Percentiles rank a stretch among this genome's conserved stretches.
These are phyloP conservation scores for Halocynthia aurantium DNA, from an alignment of 23 tunicate genomes.

Conservation along the genomic window DNA sequence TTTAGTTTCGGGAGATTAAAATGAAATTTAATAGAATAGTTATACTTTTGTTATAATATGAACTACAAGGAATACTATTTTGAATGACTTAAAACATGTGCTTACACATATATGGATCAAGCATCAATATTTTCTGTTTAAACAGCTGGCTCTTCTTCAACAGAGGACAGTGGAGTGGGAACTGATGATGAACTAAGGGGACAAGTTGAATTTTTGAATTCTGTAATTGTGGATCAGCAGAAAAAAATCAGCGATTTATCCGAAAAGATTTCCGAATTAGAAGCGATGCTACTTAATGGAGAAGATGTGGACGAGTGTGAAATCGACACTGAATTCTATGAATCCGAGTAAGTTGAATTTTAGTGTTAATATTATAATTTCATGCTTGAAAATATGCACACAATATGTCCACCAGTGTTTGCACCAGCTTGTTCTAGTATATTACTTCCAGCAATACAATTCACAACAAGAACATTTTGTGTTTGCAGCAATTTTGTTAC, in stretches of 20 bases:
- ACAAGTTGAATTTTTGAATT: conserved; percentile 75
- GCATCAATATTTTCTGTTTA: no score
- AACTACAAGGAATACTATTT: no score
- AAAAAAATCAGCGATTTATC: conserved; percentile 44
- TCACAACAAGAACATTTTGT: background rate
- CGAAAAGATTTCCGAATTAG: conserved; percentile 66
- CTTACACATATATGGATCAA: no score
- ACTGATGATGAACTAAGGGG: conserved; percentile 10
- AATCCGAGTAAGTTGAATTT: background rate
- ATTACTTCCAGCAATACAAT: no score
- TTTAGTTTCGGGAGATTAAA: background rate
- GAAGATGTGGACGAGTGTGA: conserved; percentile 47
- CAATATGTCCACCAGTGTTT: no score
- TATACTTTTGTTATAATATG: no score
- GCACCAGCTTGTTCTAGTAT: no score
- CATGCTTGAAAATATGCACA: background rate
- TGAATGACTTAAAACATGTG: no score
- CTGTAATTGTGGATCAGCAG: conserved; percentile 87
- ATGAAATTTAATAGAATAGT: background rate
- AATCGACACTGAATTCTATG: conserved; percentile 2
- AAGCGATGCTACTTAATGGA: conserved; percentile 57
- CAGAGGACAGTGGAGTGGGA: conserved; percentile 15
- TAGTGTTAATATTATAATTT: background rate
- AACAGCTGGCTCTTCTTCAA: conserved; percentile 10
- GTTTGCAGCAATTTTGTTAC: background rate